Base-by-base conservation (phyloP, 2,797 vertebrate species). In the Bucorvus abyssinicus region DNA sequence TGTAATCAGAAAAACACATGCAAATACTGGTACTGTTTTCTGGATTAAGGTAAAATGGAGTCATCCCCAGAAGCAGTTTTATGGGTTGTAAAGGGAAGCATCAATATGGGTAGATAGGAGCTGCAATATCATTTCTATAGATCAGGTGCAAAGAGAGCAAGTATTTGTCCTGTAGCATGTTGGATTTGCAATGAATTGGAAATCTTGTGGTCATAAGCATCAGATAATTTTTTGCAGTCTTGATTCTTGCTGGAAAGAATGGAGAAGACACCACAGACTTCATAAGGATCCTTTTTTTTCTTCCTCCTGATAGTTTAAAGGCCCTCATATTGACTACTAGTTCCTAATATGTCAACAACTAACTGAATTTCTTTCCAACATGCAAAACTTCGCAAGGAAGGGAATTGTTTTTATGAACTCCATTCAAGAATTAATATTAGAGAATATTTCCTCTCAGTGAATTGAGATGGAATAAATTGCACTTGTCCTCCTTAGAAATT, bases 401-500 rank as follows among this genome's bases (percentile, higher is more conserved):
- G 29, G 96, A 97, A 96, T 75, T 95, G 61, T 92, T 97, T 96
- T 60, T 95, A 80, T 96, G 78, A 97, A 94, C 81, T 83, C 75
- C 69, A 52, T 97, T 97, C 70, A 93, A 64, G 80, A 97, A 95
- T 97, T 97, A 96, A 89, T 94, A 86, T 96, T 87, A 81, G 60
- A 94, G 42, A 94, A 59, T 93, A 92, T 96, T 95, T 96, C 93
- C 90, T 96, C 89, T 95, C 94, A 95, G 81, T 80, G 97, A 96
- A 95, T 89, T 91, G 94, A 96, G 97, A 95, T 53, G 68, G 90
- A 97, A 94, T 97, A 96, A 94, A 97, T 97, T 92, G 69, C 81
- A 77, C 92, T 96, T 93, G 30, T 45, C 60, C 52, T 96, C 71
- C 59, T 93, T 91, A 95, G 94, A 96, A 97, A 96, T 24, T n/a